Conservation (phyloP, 1,140 invertebrate species). For the Telenomus remus region DNA sequence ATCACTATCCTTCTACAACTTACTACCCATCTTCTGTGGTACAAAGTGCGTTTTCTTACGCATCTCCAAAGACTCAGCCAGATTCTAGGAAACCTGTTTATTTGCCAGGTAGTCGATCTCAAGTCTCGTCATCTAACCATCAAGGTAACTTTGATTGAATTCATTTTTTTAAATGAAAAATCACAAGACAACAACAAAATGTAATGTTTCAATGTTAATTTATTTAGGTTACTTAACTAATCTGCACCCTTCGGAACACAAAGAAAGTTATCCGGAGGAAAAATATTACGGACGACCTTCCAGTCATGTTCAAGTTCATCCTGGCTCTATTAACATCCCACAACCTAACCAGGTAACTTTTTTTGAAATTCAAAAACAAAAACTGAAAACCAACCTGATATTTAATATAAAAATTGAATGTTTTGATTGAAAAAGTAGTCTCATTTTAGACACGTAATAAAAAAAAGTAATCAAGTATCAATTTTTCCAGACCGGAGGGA, state of each 20-base stretch:
- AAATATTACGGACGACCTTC: conserved; percentile 72
- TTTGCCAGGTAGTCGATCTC: conserved; percentile 63
- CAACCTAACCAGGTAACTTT: conserved; percentile 74
- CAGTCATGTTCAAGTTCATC: conserved; percentile 75
- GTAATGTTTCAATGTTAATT: background rate
- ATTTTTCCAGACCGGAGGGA: conserved; percentile 72
- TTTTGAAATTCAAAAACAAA: no score
- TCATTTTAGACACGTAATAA: conserved; percentile 2
- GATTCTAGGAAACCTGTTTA: conserved; percentile 70
- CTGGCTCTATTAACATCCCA: conserved; percentile 75
- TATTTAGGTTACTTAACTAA: conserved; percentile 66
- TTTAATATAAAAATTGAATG: no score
- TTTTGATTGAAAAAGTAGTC: no score
- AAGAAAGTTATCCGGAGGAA: conserved; percentile 68
- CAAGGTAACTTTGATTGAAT: conserved; percentile 58
- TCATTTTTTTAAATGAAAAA: background rate
- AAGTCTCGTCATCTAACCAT: conserved; percentile 61
- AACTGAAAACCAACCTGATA: no score
- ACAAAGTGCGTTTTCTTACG: conserved; percentile 45
- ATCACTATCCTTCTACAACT: conserved; percentile 64
- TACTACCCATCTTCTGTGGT: conserved; percentile 40
- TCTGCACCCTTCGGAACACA: conserved; percentile 67
- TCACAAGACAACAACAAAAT: background rate
- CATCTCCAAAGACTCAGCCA: conserved; percentile 35
- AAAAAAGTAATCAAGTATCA: conserved; percentile 22